These are phyloP conservation scores for Lottia scabra DNA, from an alignment of 2,888 invertebrate species.

Conservation along the genomic window DNA sequence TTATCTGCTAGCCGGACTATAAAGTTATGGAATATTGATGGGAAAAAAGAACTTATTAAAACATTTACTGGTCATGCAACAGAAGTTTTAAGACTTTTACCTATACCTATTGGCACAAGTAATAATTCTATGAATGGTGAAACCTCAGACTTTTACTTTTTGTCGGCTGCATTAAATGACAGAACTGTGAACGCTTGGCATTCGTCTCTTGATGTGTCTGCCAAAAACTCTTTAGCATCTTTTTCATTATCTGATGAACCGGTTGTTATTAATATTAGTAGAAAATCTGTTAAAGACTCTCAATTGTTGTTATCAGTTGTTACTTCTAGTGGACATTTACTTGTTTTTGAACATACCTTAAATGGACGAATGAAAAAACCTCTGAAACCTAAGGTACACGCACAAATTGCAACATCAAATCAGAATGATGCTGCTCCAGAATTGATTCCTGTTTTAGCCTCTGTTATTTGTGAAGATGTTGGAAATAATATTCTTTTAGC, in stretches of 20 bases:
- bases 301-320: constrained; percentile 70
- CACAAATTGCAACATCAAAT: constrained; percentile 54
- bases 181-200: constrained; percentile 64
- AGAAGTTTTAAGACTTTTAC: constrained; percentile 59
- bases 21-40: constrained; percentile 77
- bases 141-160: constrained; percentile 53
- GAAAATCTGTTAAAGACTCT: neutral
- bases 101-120: constrained; percentile 35
- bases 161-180: constrained; percentile 65
- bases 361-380: constrained; percentile 77
- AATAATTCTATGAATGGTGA: constrained; percentile 20
- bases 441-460: constrained; percentile 55
- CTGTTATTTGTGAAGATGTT: constrained; percentile 42
- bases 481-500: constrained; percentile 72
- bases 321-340: constrained; percentile 83
- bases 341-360: constrained; percentile 81
- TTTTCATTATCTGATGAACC: constrained; percentile 64
- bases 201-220: constrained; percentile 5
- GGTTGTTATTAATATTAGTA: constrained; percentile 45
- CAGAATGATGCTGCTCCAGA: constrained; percentile 38
- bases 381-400: constrained; percentile 51
- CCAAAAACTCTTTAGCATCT: constrained; percentile 58
- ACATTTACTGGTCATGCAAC: constrained; percentile 66
- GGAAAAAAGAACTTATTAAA: constrained; percentile 56
- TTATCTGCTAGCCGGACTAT: constrained; percentile 71